These are phyloP conservation scores for Nomada hirtipes DNA, from an alignment of 2,888 invertebrate genomes.

Conservation along the genomic window DNA sequence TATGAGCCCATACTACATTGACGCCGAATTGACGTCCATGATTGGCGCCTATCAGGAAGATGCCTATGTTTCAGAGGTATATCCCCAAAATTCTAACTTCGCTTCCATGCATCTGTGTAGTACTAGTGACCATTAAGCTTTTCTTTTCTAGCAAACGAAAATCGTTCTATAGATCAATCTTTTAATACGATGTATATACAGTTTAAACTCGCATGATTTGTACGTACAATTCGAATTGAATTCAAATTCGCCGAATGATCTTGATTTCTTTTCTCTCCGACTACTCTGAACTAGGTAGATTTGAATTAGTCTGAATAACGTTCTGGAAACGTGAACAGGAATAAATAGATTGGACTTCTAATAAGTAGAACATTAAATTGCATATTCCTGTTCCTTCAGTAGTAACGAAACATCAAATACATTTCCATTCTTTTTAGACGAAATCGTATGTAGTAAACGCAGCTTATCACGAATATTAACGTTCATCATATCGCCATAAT, in stretches of 20 bases:
- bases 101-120: slow-evolving; percentile 70
- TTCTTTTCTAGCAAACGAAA: slow-evolving; percentile 31
- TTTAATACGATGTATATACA: slow-evolving; percentile 4
- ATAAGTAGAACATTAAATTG: neutral
- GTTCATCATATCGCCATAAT: neutral
- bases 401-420: neutral
- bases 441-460: neutral
- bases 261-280: neutral
- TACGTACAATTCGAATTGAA: slow-evolving; percentile 16
- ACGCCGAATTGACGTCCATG: slow-evolving; percentile 92
- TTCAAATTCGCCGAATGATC: neutral
- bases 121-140: slow-evolving; percentile 67
- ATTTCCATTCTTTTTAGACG: neutral
- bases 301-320: neutral
- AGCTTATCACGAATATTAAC: slow-evolving; percentile 7
- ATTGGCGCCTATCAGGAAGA: slow-evolving; percentile 88
- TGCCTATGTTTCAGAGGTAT: slow-evolving; percentile 83
- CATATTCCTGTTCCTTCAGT: neutral
- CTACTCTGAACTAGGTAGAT: neutral
- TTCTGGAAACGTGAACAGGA: neutral
- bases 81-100: slow-evolving; percentile 62
- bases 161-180: slow-evolving; percentile 25
- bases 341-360: slow-evolving; percentile 2
- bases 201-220: slow-evolving; percentile 43
- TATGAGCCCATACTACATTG: slow-evolving; percentile 93